Percentiles rank a stretch among this genome's conserved stretches.
phyloP scores from a whole-genome alignment of 2,797 vertebrate species.

The Cossypha polioptera region DNA sequence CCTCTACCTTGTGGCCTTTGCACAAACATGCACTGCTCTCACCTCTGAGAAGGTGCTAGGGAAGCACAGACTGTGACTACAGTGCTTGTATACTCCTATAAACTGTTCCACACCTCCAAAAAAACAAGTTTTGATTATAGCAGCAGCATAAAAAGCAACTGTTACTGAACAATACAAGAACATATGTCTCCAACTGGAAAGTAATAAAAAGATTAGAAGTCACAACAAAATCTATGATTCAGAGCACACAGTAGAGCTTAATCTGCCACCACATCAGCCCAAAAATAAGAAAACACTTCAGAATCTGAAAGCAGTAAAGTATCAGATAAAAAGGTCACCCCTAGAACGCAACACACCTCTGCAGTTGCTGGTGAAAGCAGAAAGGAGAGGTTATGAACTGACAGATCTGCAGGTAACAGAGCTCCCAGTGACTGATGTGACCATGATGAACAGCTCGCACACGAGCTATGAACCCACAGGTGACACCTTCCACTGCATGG shows the following conservation, averaged over 20 bases:
- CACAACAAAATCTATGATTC: background rate
- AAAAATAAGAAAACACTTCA: background rate
- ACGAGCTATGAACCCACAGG: rapidly evolving
- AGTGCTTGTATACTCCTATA: background rate
- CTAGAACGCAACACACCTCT: background rate
- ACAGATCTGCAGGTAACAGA: background rate
- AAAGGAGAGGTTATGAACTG: background rate
- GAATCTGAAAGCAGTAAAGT: background rate
- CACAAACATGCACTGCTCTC: background rate
- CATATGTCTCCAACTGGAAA: background rate
- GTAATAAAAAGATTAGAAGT: background rate
- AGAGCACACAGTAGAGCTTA: background rate
- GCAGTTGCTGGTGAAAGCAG: background rate
- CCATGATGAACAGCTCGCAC: background rate
- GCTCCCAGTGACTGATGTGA: background rate
- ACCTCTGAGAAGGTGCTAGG: background rate
- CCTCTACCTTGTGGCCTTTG: background rate
- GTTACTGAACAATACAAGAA: background rate
- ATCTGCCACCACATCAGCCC: background rate
- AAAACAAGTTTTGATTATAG: background rate
- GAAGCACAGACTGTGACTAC: background rate
- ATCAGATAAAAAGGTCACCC: background rate
- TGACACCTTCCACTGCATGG: background rate
- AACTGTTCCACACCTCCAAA: background rate
- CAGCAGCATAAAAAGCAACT: background rate